phyloP scores from a whole-genome alignment of 1,140 invertebrate genomes.

The Aricia agestis region DNA sequence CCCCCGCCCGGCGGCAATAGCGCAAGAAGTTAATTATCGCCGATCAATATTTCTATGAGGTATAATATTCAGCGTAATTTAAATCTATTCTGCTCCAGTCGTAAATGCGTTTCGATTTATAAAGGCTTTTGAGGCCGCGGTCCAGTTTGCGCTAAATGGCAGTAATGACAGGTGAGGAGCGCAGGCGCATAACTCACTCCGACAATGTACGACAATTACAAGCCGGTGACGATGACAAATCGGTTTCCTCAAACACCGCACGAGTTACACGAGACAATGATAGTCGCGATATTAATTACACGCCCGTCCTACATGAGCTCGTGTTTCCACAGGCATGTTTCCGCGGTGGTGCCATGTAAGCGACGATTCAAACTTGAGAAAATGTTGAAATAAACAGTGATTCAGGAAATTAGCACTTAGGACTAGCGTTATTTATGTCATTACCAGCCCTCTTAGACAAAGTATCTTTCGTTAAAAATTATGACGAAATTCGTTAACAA shows the following conservation, averaged over 20 bases:
- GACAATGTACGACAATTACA: conserved; percentile 42
- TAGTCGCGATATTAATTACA: conserved; percentile 6
- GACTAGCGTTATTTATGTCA: too few relatives aligned
- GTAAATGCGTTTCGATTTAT: conserved; percentile 16
- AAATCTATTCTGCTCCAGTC: conserved; percentile 2
- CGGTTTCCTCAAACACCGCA: conserved; percentile 55
- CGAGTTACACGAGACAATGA: conserved; percentile 40
- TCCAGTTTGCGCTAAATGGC: conserved; percentile 39
- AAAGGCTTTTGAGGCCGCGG: conserved; percentile 17
- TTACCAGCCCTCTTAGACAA: too few relatives aligned
- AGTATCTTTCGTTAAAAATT: too few relatives aligned
- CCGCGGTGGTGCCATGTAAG: background rate
- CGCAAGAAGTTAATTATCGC: background rate
- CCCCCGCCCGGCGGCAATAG: background rate
- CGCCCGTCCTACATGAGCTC: background rate
- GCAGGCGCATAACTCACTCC: conserved; percentile 58
- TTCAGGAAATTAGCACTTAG: too few relatives aligned
- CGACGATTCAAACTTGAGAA: background rate
- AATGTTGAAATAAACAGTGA: too few relatives aligned
- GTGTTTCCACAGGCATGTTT: background rate
- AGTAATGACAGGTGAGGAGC: conserved; percentile 47
- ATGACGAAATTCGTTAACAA: too few relatives aligned
- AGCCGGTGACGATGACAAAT: conserved; percentile 69
- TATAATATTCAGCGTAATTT: conserved; percentile 7
- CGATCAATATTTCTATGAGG: conserved; percentile 9